A percentile compares a stretch with the other conserved stretches of the same genome.
Conservation (phyloP, 2,888 invertebrate genomes). For the Pachymerium ferrugineum region DNA sequence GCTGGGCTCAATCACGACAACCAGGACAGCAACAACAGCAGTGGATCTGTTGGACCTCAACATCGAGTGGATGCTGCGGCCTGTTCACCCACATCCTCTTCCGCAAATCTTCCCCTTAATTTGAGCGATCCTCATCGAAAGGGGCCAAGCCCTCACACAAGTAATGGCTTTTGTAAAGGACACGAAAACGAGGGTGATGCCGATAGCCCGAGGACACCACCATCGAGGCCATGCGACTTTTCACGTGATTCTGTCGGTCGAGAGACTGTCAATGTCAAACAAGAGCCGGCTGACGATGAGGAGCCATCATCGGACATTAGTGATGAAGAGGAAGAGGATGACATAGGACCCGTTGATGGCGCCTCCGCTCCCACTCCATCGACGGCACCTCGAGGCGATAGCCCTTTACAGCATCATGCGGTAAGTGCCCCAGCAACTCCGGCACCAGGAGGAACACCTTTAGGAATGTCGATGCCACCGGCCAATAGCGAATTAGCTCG, state of each 20-base stretch:
- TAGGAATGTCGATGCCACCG: slow-evolving; percentile 28
- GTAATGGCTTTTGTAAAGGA: slow-evolving; percentile 50
- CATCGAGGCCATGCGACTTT: background rate
- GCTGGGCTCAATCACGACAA: slow-evolving; percentile 52
- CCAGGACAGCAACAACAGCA: slow-evolving; percentile 50
- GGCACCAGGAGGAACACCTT: background rate
- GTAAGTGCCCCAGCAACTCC: slow-evolving; percentile 15
- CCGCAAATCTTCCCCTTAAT: slow-evolving; percentile 30
- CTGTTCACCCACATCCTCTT: background rate
- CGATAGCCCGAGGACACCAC: slow-evolving; percentile 32
- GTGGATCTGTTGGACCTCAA: slow-evolving; percentile 41
- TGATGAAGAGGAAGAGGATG: slow-evolving; percentile 36
- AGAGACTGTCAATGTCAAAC: slow-evolving; percentile 34
- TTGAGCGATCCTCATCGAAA: slow-evolving; percentile 30
- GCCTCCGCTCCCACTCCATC: background rate
- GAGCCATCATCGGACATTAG: slow-evolving; percentile 27
- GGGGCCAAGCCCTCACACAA: slow-evolving; percentile 33
- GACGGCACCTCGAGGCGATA: slow-evolving; percentile 6
- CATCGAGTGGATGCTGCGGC: background rate
- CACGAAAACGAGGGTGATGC: slow-evolving; percentile 45
- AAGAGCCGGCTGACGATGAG: slow-evolving; percentile 38
- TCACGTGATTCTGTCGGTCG: background rate
- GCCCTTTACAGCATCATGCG: slow-evolving; percentile 9
- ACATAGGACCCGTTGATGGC: background rate
- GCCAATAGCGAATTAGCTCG: slow-evolving; percentile 33